Evolutionary conservation across 2,888 invertebrate genomes (phyloP).

Genomic region (Pristionchus maxplancki): DNA sequence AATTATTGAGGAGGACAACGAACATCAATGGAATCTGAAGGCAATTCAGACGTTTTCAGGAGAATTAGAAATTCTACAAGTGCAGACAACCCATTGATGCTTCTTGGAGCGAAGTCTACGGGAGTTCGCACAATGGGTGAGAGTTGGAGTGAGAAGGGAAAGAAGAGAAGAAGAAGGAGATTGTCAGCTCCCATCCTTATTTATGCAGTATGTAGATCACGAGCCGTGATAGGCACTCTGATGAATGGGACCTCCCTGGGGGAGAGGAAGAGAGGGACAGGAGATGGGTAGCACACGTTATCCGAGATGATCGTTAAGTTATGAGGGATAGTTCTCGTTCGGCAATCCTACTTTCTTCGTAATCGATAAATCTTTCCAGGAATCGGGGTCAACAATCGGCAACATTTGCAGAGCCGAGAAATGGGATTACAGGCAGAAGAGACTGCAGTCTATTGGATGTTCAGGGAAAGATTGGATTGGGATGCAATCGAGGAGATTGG

Average conservation of each 20-base stretch:
- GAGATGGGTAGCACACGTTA: too few species aligned
- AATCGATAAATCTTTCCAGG: background rate
- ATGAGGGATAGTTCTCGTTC: background rate
- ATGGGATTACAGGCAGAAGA: background rate
- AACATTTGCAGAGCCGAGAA: background rate
- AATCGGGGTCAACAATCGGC: background rate
- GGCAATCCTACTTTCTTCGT: background rate
- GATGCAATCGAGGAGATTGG: conserved; percentile 24
- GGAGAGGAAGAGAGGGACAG: background rate
- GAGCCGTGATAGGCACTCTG: background rate
- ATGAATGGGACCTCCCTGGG: conserved; percentile 12
- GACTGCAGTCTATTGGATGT: background rate
- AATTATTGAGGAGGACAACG: background rate
- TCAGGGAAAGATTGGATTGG: background rate
- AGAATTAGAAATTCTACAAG: background rate
- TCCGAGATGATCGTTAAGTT: too few species aligned
- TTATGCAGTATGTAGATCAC: conserved; percentile 24
- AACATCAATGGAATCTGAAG: background rate
- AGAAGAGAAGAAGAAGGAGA: background rate
- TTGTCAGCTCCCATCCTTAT: conserved; percentile 30
- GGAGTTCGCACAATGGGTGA: background rate
- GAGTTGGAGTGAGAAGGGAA: background rate
- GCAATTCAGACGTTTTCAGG: background rate
- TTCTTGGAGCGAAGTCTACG: background rate
- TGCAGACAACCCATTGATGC: background rate